phyloP scores from a whole-genome alignment of 2,113 vertebrate species.

The Cyprinodon brontotheroides region DNA sequence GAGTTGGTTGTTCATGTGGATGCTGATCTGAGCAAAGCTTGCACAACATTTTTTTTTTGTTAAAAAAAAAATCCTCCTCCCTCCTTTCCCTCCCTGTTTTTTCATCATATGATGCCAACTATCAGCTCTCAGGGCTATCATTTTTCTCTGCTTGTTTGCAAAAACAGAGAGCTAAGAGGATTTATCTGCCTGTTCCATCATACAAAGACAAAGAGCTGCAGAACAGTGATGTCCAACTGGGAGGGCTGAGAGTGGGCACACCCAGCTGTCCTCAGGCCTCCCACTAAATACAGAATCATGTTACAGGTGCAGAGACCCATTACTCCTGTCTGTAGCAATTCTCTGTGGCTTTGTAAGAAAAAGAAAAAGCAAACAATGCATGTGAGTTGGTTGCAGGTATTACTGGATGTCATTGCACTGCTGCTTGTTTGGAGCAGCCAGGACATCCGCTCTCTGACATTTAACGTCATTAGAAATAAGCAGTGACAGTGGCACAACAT shows the following conservation, averaged over 20 bases:
- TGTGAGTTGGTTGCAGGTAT: conserved; percentile 68
- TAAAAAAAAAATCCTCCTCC: conserved; percentile 19
- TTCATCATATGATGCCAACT: conserved; percentile 69
- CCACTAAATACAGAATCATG: conserved; percentile 64
- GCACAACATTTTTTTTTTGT: conserved; percentile 29
- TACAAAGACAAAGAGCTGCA: conserved; percentile 68
- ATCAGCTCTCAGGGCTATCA: conserved; percentile 72
- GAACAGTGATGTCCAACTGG: conserved; percentile 49
- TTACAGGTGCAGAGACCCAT: conserved; percentile 69
- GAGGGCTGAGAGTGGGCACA: conserved; percentile 47
- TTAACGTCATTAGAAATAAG: conserved; percentile 44
- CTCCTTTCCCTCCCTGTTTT: conserved; percentile 39
- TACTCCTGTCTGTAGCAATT: conserved; percentile 64
- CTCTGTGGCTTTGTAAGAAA: conserved; percentile 44
- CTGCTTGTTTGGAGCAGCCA: conserved; percentile 52
- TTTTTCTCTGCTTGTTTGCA: conserved; percentile 66
- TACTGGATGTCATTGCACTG: conserved; percentile 66
- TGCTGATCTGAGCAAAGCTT: conserved; percentile 6
- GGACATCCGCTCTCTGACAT: conserved; percentile 52
- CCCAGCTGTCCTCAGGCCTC: conserved; percentile 52
- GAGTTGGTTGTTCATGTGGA: neutral
- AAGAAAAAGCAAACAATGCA: conserved; percentile 13
- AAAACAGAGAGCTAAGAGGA: conserved; percentile 54
- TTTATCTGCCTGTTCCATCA: conserved; percentile 72
- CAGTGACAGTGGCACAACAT: conserved; percentile 46